Evolutionary conservation across 2,888 invertebrate species (phyloP).

Genomic region (Drosophila merina): DNA sequence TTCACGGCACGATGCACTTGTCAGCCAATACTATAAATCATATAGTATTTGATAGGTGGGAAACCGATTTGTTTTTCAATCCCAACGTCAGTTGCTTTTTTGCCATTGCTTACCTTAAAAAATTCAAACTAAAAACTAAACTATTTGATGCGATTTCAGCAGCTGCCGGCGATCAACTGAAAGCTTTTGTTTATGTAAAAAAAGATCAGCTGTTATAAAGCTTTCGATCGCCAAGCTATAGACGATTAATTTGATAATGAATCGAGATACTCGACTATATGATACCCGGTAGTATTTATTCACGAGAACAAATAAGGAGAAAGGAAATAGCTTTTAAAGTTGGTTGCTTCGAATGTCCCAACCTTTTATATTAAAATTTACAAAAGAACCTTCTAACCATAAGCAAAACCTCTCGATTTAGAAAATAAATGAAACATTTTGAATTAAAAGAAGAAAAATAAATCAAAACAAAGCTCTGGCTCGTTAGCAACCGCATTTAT

Average conservation of each 20-base stretch:
- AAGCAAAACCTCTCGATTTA: not conserved
- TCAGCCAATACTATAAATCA: constrained; percentile 10
- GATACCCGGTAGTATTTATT: too few species aligned
- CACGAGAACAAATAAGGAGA: too few species aligned
- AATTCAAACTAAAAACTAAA: constrained; percentile 13
- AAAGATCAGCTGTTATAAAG: constrained; percentile 29
- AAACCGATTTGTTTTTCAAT: constrained; percentile 13
- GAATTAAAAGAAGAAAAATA: constrained; percentile 1
- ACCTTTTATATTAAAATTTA: too few species aligned
- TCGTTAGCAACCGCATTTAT: constrained; percentile 24
- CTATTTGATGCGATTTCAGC: not conserved
- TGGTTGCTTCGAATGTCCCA: too few species aligned
- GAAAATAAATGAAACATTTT: constrained; percentile 6
- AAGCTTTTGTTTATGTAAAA: constrained; percentile 20
- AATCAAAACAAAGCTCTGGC: constrained; percentile 23
- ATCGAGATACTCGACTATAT: too few species aligned
- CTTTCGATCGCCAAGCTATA: constrained; percentile 42
- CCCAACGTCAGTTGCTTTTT: not conserved
- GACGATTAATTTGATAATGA: too few species aligned
- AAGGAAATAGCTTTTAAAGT: too few species aligned
- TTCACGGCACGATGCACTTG: constrained; percentile 31
- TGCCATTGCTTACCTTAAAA: constrained; percentile 20
- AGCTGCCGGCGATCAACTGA: constrained; percentile 45
- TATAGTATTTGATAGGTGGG: not conserved
- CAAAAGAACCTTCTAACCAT: too few species aligned